Evolutionary conservation across 2,888 invertebrate genomes (phyloP).

Genomic region (Dioctria linearis): DNA sequence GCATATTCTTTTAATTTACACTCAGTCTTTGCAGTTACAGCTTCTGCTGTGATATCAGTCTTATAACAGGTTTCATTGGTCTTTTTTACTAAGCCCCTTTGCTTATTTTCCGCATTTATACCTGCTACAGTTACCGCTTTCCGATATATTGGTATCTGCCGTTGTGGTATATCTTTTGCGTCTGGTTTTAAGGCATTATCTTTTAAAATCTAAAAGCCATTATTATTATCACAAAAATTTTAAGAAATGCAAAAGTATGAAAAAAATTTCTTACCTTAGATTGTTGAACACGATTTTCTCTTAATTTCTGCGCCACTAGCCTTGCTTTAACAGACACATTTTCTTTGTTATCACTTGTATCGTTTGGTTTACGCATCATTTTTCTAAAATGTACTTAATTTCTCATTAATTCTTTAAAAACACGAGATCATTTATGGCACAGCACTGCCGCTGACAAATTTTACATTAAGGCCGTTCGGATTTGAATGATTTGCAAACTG

Average conservation of each 20-base stretch:
- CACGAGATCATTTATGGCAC: neutral
- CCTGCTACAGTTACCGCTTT: neutral
- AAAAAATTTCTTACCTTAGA: slow-evolving; percentile 8
- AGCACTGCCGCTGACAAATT: neutral
- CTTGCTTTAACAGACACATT: slow-evolving; percentile 4
- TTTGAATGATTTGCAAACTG: neutral
- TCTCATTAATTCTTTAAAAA: too few relatives aligned
- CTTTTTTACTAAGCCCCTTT: neutral
- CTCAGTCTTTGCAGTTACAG: neutral
- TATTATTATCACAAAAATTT: neutral
- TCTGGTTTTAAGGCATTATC: neutral
- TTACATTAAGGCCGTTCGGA: neutral
- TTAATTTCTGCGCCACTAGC: neutral
- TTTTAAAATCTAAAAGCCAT: neutral
- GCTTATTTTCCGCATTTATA: neutral
- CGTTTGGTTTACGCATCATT: slow-evolving; percentile 15
- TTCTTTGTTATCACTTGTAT: slow-evolving; percentile 1
- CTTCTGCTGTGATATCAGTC: neutral
- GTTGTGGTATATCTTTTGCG: neutral
- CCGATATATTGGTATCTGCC: neutral
- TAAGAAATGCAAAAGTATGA: neutral
- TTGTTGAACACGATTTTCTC: slow-evolving; percentile 12
- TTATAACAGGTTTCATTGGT: neutral
- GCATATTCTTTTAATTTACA: neutral
- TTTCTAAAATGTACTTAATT: neutral